Base-by-base conservation (phyloP, 2,888 invertebrate species). In the Ernsta delagoae region DNA sequence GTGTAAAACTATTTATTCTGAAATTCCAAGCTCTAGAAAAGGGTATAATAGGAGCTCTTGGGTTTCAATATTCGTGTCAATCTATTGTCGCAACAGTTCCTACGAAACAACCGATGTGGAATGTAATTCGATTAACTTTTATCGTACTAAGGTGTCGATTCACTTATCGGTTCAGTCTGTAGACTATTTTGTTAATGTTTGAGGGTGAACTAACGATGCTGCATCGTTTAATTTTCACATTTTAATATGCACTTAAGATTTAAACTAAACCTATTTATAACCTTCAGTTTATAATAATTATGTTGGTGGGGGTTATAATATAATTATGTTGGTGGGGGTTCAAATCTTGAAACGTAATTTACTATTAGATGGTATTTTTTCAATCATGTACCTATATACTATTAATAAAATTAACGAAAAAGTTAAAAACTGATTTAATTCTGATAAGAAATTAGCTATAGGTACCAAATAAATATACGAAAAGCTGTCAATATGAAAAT, bases 1-100 rank as follows among this genome's bases (percentile, higher is more conserved):
- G 11, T 45, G 43, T 57, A 56, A 45, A 57, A 16, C 57, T 57
- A 34, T 65, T 65, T 43, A 45, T 16, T 45, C 8, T 12, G 16
- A 63, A 16, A 4, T 59, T 45, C 8, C 16, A 24, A 63, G 59
- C 16, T 43, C 41, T n/a, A 45, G 31, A 48, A 59, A 41, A 5
- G 24, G 12, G 59, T 43, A 5, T 41, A 11, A 45, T 31, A 60
- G 4, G 34, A 45, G 5, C 60, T 34, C 45, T 34, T n/a, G 45
- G 60, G 45, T 43, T 48, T 31, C 4, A 59, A 16, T 59, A 11
- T 50, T 50, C 1, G 50, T 16, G 16, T 16, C 50, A 50, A 54
- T 54, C 54, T 54, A 31, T 11, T 50, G 50, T 54, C 16, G 9
- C 54, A 24, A 54, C 24, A 31, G 24, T 54, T 54, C 31, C 54